phyloP scores from a whole-genome alignment of 2,113 vertebrate species.

The Pluvianellus socialis region DNA sequence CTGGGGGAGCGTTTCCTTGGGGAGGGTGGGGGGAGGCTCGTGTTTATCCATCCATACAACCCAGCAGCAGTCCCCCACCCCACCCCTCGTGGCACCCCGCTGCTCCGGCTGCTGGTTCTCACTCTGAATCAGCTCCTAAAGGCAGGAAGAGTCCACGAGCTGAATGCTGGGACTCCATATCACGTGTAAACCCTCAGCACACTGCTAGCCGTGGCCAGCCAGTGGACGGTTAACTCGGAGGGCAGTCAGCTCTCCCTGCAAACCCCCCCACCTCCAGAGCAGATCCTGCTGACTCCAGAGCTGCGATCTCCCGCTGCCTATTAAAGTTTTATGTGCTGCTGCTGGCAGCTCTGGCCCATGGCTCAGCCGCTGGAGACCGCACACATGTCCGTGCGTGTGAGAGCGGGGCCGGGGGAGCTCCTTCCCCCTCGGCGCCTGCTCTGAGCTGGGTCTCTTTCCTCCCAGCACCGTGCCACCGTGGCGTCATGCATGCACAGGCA shows the following conservation, averaged over 20 bases:
- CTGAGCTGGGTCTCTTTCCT: neutral
- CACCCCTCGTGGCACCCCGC: rapidly evolving
- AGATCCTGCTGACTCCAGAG: neutral
- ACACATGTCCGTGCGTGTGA: neutral
- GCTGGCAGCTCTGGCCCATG: neutral
- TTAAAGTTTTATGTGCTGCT: constrained; percentile 14
- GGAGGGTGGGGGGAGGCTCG: neutral
- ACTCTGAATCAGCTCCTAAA: neutral
- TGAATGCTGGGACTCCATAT: neutral
- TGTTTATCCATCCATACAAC: neutral
- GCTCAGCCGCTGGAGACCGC: neutral
- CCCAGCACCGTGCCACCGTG: constrained; percentile 93
- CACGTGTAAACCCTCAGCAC: neutral
- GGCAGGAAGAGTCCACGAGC: neutral
- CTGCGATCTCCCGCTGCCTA: neutral
- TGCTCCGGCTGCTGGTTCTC: neutral
- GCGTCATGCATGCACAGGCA: constrained; percentile 98
- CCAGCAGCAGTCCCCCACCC: neutral
- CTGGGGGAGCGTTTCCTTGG: neutral
- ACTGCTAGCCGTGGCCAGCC: neutral
- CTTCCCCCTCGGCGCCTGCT: neutral
- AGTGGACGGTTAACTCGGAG: neutral
- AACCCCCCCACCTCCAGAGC: neutral
- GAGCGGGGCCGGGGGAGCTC: neutral
- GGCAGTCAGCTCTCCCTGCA: neutral